phyloP scores from a whole-genome alignment of 2,888 invertebrate species.

The Drosophila falleni region DNA sequence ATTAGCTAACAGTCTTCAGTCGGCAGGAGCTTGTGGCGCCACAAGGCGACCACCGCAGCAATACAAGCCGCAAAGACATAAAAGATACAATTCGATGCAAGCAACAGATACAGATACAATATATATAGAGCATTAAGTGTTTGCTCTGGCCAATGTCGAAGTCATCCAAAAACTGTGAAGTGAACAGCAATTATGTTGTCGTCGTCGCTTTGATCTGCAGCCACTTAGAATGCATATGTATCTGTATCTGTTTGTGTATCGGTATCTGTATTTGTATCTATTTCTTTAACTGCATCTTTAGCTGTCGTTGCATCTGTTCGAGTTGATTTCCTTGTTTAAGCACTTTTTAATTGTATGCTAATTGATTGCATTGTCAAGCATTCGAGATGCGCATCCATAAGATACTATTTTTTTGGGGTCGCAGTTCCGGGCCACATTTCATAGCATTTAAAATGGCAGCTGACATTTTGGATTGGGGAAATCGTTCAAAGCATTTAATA shows the following conservation, averaged over 20 bases:
- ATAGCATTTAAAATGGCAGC: conserved; percentile 38
- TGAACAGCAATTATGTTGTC: conserved; percentile 81
- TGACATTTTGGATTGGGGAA: conserved; percentile 17
- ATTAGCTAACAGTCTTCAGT: conserved; percentile 61
- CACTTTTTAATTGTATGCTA: conserved; percentile 80
- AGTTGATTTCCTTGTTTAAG: conserved; percentile 76
- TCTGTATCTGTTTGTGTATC: conserved; percentile 15
- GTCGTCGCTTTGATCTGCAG: conserved; percentile 79
- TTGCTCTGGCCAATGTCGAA: conserved; percentile 57
- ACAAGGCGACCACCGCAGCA: conserved; percentile 56
- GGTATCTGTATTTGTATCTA: conserved; percentile 16
- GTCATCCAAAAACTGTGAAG: conserved; percentile 80
- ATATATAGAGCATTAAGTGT: conserved; percentile 51
- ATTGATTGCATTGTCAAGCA: conserved; percentile 75
- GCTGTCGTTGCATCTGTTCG: conserved; percentile 28
- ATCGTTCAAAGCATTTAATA: conserved; percentile 2
- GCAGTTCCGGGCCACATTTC: conserved; percentile 43
- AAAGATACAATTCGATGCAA: conserved; percentile 53
- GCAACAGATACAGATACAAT: conserved; percentile 25
- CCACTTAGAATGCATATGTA: conserved; percentile 61
- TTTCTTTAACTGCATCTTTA: neutral
- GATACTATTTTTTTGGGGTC: conserved; percentile 49
- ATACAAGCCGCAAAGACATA: conserved; percentile 55
- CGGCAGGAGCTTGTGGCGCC: conserved; percentile 53
- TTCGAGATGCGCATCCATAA: conserved; percentile 21